A percentile compares a stretch with the other conserved stretches of the same genome.
These are phyloP conservation scores for Amblyjoppa proteus DNA, from an alignment of 2,888 invertebrate genomes.

Conservation along the genomic window DNA sequence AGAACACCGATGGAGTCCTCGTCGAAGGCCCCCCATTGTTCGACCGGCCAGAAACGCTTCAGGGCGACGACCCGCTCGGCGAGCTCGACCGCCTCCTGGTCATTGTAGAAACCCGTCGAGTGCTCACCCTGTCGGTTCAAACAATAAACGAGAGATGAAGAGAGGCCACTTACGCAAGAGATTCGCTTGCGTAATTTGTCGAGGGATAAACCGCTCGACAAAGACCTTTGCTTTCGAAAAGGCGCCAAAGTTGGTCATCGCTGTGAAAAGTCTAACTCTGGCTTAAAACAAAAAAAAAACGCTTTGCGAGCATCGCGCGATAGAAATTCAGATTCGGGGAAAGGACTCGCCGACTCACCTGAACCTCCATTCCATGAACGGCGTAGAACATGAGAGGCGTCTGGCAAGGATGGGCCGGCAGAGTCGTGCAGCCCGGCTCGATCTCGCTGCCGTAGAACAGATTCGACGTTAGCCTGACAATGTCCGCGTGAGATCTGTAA, in stretches of 20 bases:
- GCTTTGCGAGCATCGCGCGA: no score
- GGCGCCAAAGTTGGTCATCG: no score
- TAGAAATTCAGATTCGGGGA: no score
- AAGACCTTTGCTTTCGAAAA: no score
- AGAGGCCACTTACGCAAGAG: background rate
- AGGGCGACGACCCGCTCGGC: conserved; percentile 91
- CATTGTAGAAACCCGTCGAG: conserved; percentile 93
- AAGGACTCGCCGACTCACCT: conserved; percentile 86
- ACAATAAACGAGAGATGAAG: background rate
- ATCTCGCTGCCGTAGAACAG: conserved; percentile 93
- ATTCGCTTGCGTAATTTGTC: no score
- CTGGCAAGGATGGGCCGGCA: conserved; percentile 89
- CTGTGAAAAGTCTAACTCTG: no score
- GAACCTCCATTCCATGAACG: conserved; percentile 92
- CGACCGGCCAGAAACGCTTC: conserved; percentile 90
- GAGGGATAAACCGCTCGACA: no score
- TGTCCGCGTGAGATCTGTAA: conserved; percentile 93
- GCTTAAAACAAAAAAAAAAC: no score
- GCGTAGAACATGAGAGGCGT: conserved; percentile 93
- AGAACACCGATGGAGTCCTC: conserved; percentile 94
- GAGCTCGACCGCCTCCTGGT: conserved; percentile 93
- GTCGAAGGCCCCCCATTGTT: conserved; percentile 90
- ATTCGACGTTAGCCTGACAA: conserved; percentile 93
- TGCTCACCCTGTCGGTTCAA: conserved; percentile 80
- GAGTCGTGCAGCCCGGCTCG: conserved; percentile 90